Percentiles rank a stretch among this genome's conserved stretches.
Evolutionary conservation across 2,113 vertebrate genomes (phyloP).

Genomic region (Acrocephalus arundinaceus): DNA sequence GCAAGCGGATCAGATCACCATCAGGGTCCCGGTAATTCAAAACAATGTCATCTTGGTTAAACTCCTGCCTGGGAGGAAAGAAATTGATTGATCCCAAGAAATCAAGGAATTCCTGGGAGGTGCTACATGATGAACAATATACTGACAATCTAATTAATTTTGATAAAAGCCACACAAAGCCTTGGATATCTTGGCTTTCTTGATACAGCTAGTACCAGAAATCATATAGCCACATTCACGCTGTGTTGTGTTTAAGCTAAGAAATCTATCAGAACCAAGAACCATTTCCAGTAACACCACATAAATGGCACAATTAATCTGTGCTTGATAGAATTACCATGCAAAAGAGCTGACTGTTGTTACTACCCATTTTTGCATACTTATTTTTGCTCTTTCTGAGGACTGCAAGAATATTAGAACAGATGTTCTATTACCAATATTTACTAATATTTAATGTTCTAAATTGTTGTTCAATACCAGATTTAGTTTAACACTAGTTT

Average conservation of each 20-base stretch:
- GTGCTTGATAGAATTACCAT: neutral
- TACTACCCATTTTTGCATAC: neutral
- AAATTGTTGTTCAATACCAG: neutral
- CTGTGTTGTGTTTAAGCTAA: neutral
- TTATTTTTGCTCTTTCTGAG: neutral
- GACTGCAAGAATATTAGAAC: neutral
- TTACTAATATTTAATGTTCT: neutral
- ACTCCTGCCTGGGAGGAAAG: constrained; percentile 77
- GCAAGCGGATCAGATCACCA: constrained; percentile 87
- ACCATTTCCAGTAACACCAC: neutral
- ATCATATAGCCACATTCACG: neutral
- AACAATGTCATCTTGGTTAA: constrained; percentile 79
- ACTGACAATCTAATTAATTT: neutral
- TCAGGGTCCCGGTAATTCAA: constrained; percentile 88
- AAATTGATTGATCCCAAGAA: neutral
- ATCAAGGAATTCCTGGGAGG: neutral
- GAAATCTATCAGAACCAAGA: neutral
- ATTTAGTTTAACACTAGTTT: neutral
- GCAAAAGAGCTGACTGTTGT: neutral
- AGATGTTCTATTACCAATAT: neutral
- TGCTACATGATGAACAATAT: neutral
- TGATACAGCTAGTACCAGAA: neutral
- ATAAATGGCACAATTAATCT: neutral
- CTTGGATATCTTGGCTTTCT: neutral
- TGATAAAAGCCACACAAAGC: neutral